Conservation (phyloP, 1,140 invertebrate genomes). For the Homalodisca vitripennis region DNA sequence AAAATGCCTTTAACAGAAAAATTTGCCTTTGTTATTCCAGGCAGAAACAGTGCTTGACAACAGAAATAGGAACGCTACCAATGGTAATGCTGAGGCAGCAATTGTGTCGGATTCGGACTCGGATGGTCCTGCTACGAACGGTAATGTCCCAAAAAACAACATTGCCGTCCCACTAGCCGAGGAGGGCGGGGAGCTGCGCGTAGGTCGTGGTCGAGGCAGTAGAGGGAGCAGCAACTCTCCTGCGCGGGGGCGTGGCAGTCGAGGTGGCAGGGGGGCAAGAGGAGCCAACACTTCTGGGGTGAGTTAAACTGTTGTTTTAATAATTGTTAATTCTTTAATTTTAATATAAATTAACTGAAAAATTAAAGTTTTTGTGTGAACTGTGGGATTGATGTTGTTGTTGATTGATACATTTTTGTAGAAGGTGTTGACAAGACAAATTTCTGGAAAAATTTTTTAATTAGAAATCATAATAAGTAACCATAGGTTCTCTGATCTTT, state of each 20-base stretch:
- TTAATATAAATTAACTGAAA: too few relatives aligned
- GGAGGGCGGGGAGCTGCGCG: slow-evolving; percentile 18
- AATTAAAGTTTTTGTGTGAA: too few relatives aligned
- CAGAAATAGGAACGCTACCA: background rate
- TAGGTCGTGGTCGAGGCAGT: slow-evolving; percentile 7
- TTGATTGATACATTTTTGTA: too few relatives aligned
- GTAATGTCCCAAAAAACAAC: slow-evolving; percentile 9
- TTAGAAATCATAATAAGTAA: too few relatives aligned
- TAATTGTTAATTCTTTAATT: too few relatives aligned
- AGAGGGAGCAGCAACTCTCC: background rate
- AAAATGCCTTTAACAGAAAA: too few relatives aligned
- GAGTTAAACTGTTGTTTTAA: too few relatives aligned
- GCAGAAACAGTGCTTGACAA: background rate
- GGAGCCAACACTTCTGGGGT: too few relatives aligned
- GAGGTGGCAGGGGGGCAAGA: slow-evolving; percentile 8
- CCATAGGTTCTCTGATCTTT: too few relatives aligned
- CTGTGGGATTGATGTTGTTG: too few relatives aligned
- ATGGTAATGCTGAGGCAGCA: slow-evolving; percentile 1
- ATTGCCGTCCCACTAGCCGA: background rate
- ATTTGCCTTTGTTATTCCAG: background rate
- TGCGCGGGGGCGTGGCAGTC: slow-evolving; percentile 15
- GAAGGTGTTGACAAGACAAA: too few relatives aligned
- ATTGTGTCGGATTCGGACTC: background rate
- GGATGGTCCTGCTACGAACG: background rate
- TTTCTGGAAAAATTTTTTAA: too few relatives aligned